A percentile compares a stretch with the other conserved stretches of the same genome.
These are phyloP conservation scores for Psittacula derbiana DNA, from an alignment of 2,797 vertebrate species.

Conservation along the genomic window DNA sequence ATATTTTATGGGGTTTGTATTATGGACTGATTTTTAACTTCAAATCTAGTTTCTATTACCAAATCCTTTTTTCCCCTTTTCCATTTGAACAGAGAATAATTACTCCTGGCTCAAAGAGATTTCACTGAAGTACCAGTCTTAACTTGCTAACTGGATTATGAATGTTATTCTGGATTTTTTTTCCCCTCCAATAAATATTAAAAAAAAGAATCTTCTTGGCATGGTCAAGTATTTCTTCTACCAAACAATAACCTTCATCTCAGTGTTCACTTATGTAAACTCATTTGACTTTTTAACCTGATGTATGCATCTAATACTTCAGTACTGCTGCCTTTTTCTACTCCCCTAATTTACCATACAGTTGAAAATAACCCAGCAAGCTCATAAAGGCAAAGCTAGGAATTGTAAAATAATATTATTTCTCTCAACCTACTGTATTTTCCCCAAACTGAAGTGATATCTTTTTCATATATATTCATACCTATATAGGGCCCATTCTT, in stretches of 20 bases:
- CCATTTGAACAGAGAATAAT: slow-evolving; percentile 63
- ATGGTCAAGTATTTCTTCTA: slow-evolving; percentile 39
- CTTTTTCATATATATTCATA: not conserved
- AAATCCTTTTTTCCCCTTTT: slow-evolving; percentile 14
- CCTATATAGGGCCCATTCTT: not conserved
- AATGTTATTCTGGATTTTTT: slow-evolving; percentile 13
- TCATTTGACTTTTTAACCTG: not conserved
- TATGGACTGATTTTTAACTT: not conserved
- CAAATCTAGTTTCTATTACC: not conserved
- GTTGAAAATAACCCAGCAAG: not conserved
- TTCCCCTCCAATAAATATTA: slow-evolving; percentile 4
- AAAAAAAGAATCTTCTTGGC: slow-evolving; percentile 57
- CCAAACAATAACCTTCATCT: not conserved
- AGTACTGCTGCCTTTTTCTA: not conserved
- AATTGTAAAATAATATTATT: not conserved
- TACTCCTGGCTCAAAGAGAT: slow-evolving; percentile 50
- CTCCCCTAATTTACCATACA: not conserved
- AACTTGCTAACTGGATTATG: slow-evolving; percentile 71
- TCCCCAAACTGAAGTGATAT: not conserved
- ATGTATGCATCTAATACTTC: not conserved
- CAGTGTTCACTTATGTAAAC: not conserved
- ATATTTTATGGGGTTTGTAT: not conserved
- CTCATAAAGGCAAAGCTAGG: not conserved
- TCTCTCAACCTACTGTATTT: not conserved
- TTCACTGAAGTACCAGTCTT: slow-evolving; percentile 62